phyloP scores from a whole-genome alignment of 1,140 invertebrate species.

The Procambarus virginalis region DNA sequence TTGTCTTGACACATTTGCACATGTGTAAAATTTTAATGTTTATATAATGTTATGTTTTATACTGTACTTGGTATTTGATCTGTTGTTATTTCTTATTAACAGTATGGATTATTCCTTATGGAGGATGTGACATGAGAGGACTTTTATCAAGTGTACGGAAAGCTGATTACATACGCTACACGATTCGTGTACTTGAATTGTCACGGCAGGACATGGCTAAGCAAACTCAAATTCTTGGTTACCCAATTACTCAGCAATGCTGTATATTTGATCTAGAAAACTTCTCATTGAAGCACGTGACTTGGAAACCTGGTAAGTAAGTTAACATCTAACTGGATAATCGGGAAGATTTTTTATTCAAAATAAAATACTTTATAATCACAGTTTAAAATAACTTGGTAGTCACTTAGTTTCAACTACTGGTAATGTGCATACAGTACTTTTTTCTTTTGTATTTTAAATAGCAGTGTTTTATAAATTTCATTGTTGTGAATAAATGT shows the following conservation, averaged over 20 bases:
- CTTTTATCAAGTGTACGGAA: conserved; percentile 47
- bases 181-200: conserved; percentile 47
- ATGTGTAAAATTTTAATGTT: too few relatives aligned
- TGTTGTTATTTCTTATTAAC: neutral
- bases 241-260: conserved; percentile 46
- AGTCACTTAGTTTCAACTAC: too few relatives aligned
- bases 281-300: conserved; percentile 74
- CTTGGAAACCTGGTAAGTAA: conserved; percentile 76
- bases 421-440: neutral
- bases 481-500: too few relatives aligned
- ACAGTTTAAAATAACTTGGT: too few relatives aligned
- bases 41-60: too few relatives aligned
- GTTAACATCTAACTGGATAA: neutral
- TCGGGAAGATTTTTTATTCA: neutral
- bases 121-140: conserved; percentile 61
- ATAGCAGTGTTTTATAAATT: neutral
- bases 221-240: conserved; percentile 34
- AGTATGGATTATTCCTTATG: conserved; percentile 65
- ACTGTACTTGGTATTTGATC: too few relatives aligned
- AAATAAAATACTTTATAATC: too few relatives aligned
- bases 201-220: conserved; percentile 52
- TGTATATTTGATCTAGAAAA: conserved; percentile 77
- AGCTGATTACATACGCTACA: conserved; percentile 55
- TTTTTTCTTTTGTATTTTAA: neutral
- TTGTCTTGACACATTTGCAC: too few relatives aligned